Percentiles rank a stretch among this genome's conserved stretches.
Evolutionary conservation across 2,888 invertebrate species (phyloP).

Genomic region (Ophioninae sp.): DNA sequence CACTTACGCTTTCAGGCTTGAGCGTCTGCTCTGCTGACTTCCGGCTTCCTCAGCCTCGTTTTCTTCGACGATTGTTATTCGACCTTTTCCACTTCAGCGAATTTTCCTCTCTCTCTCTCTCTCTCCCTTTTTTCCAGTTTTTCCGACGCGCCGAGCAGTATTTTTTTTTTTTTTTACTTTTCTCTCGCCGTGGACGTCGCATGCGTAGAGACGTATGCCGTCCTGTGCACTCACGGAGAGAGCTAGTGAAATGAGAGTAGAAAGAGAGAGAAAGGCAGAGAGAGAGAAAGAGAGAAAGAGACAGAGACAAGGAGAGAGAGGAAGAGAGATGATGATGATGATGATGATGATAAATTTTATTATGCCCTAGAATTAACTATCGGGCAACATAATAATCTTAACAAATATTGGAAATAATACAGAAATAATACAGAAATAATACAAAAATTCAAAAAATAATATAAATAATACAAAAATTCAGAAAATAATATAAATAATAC

Average conservation of each 20-base stretch:
- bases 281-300: not conserved
- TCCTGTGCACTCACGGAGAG: not conserved
- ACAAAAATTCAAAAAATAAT: too few species aligned
- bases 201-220: constrained; percentile 22
- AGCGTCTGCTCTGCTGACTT: constrained; percentile 42
- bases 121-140: constrained; percentile 25
- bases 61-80: constrained; percentile 38
- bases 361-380: too few species aligned
- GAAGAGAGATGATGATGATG: too few species aligned
- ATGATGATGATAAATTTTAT: too few species aligned
- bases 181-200: constrained; percentile 28
- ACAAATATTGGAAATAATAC: too few species aligned
- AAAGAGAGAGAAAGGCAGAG: not conserved
- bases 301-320: not conserved
- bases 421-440: too few species aligned
- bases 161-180: constrained; percentile 16
- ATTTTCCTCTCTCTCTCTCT: constrained; percentile 35
- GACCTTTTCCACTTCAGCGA: constrained; percentile 57
- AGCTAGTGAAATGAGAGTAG: not conserved
- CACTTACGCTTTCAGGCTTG: constrained; percentile 6
- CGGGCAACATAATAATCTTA: too few species aligned
- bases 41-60: constrained; percentile 18
- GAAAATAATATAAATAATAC: too few species aligned
- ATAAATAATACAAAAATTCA: too few species aligned
- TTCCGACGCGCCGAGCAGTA: constrained; percentile 14